phyloP scores from a whole-genome alignment of 2,888 invertebrate genomes.

The Drosophila setosimentum region DNA sequence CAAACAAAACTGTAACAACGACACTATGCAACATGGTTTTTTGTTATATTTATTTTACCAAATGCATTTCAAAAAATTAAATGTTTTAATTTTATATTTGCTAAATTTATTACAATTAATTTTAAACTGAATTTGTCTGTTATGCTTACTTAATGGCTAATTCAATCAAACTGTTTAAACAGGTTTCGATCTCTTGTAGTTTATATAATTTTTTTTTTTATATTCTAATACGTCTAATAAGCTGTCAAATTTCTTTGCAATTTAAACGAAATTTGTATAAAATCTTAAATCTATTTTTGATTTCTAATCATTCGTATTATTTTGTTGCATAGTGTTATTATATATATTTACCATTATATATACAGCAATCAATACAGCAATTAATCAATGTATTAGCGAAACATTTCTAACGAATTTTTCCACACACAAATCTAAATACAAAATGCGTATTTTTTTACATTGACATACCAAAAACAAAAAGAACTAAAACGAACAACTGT shows the following conservation, averaged over 20 bases:
- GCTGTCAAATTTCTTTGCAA: background rate
- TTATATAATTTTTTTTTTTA: background rate
- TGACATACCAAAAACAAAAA: slow-evolving; percentile 29
- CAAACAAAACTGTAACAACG: slow-evolving; percentile 1
- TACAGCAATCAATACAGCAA: slow-evolving; percentile 37
- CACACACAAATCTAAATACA: slow-evolving; percentile 19
- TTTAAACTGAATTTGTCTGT: background rate
- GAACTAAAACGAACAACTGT: background rate
- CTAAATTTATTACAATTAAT: background rate
- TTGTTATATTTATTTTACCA: background rate
- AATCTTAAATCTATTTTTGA: background rate
- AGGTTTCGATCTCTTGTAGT: slow-evolving; percentile 22
- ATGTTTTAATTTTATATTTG: background rate
- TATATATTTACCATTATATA: slow-evolving; percentile 11
- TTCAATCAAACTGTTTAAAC: background rate
- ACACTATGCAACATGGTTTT: slow-evolving; percentile 47
- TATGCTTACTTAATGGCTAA: background rate
- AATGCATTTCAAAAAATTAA: background rate
- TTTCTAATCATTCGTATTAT: background rate
- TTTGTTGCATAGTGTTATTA: slow-evolving; percentile 50
- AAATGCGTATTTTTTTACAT: slow-evolving; percentile 41
- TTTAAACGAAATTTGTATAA: background rate
- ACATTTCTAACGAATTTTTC: slow-evolving; percentile 31
- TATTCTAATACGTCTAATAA: background rate
- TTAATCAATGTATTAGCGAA: slow-evolving; percentile 43